Conservation (phyloP, 2,888 invertebrate species). For the Cryptocephalus primarius region DNA sequence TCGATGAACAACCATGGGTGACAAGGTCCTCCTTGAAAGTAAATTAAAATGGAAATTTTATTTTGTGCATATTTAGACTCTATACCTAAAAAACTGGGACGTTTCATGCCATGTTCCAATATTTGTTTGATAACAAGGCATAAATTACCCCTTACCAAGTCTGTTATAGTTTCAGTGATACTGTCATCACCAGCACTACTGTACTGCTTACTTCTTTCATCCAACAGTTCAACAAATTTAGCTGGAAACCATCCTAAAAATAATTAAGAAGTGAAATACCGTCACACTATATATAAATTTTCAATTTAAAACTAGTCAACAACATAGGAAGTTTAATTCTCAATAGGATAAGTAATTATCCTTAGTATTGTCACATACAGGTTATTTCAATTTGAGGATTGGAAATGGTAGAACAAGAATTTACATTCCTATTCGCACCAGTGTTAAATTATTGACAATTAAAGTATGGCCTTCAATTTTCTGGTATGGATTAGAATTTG, state of each 20-base stretch:
- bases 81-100: slow-evolving; percentile 68
- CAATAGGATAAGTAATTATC: neutral
- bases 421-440: too few species aligned
- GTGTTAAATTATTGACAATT: too few species aligned
- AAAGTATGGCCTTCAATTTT: too few species aligned
- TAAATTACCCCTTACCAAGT: slow-evolving; percentile 86
- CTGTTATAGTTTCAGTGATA: slow-evolving; percentile 92
- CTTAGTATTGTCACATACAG: too few species aligned
- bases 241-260: slow-evolving; percentile 88
- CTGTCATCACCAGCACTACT: slow-evolving; percentile 94
- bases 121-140: slow-evolving; percentile 91
- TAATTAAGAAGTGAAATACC: neutral
- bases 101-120: slow-evolving; percentile 88
- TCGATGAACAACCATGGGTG: slow-evolving; percentile 99
- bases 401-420: too few species aligned
- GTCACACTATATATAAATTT: too few species aligned
- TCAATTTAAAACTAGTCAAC: too few species aligned
- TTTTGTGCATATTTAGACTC: neutral
- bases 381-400: too few species aligned
- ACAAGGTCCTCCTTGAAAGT: slow-evolving; percentile 64
- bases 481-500: too few species aligned
- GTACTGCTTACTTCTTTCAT: slow-evolving; percentile 88
- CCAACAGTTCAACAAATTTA: slow-evolving; percentile 89
- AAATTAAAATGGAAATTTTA: neutral
- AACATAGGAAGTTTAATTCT: too few species aligned